phyloP scores from a whole-genome alignment of 2,797 vertebrate genomes.

The Anguilla anguilla region DNA sequence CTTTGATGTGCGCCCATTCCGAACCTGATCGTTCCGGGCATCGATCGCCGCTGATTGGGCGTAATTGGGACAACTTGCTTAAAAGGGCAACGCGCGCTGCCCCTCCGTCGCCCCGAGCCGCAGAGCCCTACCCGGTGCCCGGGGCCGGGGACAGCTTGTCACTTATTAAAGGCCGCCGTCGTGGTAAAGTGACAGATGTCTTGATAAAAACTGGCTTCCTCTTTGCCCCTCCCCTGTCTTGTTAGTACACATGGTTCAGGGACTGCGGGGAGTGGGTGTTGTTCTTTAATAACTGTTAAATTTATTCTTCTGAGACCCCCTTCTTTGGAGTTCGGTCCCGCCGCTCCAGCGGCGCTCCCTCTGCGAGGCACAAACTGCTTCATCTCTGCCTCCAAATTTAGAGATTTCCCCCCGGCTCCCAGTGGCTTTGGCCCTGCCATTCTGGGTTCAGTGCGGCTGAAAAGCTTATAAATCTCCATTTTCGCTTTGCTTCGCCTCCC shows the following conservation, averaged over 20 bases:
- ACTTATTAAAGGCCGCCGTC: conserved; percentile 86
- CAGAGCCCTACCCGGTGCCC: conserved; percentile 57
- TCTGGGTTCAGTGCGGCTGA: conserved; percentile 79
- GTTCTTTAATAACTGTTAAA: conserved; percentile 91
- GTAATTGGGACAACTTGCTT: conserved; percentile 76
- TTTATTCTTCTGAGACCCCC: conserved; percentile 81
- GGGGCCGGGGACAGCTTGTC: conserved; percentile 80
- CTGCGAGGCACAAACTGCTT: conserved; percentile 66
- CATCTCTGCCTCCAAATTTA: conserved; percentile 72
- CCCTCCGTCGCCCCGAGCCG: conserved; percentile 38
- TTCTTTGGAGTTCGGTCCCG: conserved; percentile 69
- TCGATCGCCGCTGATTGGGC: conserved; percentile 67
- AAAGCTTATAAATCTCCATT: conserved; percentile 88
- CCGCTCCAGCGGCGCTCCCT: conserved; percentile 71
- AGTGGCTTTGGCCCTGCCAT: conserved; percentile 75
- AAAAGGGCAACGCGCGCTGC: conserved; percentile 62
- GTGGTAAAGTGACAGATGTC: conserved; percentile 94
- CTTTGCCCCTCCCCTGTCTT: conserved; percentile 77
- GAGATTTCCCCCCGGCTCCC: conserved; percentile 71
- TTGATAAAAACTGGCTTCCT: conserved; percentile 87
- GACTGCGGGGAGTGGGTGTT: conserved; percentile 77
- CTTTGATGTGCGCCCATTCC: conserved; percentile 65
- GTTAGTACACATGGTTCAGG: conserved; percentile 80
- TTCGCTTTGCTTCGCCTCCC: conserved; percentile 79
- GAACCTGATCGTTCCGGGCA: conserved; percentile 59